Base-by-base conservation (phyloP, 1,140 invertebrate species). In the Drosophila subpulchrella region DNA sequence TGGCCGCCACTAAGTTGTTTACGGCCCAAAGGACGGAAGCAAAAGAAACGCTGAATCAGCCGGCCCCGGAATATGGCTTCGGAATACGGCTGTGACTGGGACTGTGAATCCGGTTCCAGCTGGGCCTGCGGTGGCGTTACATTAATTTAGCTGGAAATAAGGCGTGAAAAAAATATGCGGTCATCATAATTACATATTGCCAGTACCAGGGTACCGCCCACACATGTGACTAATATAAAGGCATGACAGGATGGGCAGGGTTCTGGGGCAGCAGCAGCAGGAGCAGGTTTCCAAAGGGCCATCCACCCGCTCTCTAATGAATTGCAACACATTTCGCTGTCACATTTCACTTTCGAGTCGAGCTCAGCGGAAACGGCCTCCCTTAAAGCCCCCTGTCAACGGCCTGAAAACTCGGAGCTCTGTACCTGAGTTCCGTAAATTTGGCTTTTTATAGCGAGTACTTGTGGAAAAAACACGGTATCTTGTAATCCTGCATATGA, bases 101-200 rank as follows among this genome's bases (percentile, higher is more conserved):
- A 3, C 30, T 30, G 8, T 30, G 17, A 34, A 48, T 51, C 56
- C 44, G 47, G 32, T 15, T 42, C 63, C 47, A 67, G 47, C 47
- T 68, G 56, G 42, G 44, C 34, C 50, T 8, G 17, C n/a, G 59
- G 36, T 63, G 54, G 56, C 53, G 42, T 57, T 70, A 57, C 65
- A 71, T 71, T 71, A 71, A 71, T 71, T 71, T 71, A 71, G 65
- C 67, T 71, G 67, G 67, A 71, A 71, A 67, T 78, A 79, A 81
- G 68, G 60, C 54, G 59, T 80, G 59, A 78, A 79, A 66, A 58
- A 58, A 73, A 65, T 75, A 84, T 73, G 76, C 56, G 71, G 81
- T 84, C 81, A 85, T 84, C 73, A 82, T 86, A 82, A 63, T 82
- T 82, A 85, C 81, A 67, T 80, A 81, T 66, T 47, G 17, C 36